Evolutionary conservation across 2,113 vertebrate species (phyloP), one percentile per base, ranked within the genome.

Genomic region (Notarius lentiginosus): DNA sequence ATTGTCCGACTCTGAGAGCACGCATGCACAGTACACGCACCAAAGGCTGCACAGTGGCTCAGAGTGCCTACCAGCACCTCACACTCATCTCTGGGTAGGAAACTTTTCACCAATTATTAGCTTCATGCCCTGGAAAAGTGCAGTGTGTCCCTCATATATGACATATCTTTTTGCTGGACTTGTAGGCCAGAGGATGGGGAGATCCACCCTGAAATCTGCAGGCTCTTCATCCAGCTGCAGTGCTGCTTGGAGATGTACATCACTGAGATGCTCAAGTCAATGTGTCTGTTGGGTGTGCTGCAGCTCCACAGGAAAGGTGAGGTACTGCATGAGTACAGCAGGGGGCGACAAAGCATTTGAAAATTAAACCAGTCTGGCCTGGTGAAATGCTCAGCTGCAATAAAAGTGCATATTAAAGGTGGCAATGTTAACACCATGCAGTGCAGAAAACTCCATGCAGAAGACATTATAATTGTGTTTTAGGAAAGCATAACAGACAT

Each of bases 191-290:
- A 98, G 95, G 97, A 99, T 91, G 98, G 97, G 87, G 97, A 99
- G 92, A 98, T 99, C 92, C 97, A 98, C 86, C 97, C 97, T 84
- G 98, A 99, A 95, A 98, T 99, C 92, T 99, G 97, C 89, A 96
- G 98, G 83, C 94, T 99, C 87, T 99, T 98, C 89, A 98, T 99
- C 92, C 98, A 99, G 95, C 94, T 99, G 88, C 98, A 99, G 89
- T 99, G 98, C 92, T 99, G 98, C 93, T 95, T 99, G 93, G 98
- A 99, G 96, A 99, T 99, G 98, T 99, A 99, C 89, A 96, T 98
- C 60, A 97, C 97, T 41, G 98, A 99, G 95, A 99, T 99, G 98
- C 96, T 99, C 0, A 99, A 99, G 90, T 99, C 98, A 89, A 94
- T 98, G 91, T 99, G 97, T 92, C 96, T 99, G 87, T 94, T 99